A percentile compares a stretch with the other conserved stretches of the same genome.
These are phyloP conservation scores for Andrena fulva DNA, from an alignment of 2,888 invertebrate species.

Conservation along the genomic window DNA sequence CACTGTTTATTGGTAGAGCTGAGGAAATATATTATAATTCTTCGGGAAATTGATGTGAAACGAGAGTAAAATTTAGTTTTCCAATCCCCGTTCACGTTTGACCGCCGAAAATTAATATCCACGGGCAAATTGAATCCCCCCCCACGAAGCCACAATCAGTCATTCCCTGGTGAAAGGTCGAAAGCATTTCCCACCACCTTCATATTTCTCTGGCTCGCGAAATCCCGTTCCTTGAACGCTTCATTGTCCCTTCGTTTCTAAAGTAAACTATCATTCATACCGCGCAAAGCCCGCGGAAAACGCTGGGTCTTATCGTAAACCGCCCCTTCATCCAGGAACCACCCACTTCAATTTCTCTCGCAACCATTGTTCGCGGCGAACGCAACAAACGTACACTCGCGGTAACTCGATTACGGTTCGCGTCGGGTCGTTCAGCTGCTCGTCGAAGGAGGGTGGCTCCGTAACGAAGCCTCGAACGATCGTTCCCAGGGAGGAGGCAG, in stretches of 20 bases:
- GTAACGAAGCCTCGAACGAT: constrained; percentile 29
- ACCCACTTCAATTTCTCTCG: constrained; percentile 4
- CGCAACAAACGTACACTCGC: constrained; percentile 8
- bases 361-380: constrained; percentile 13
- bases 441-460: neutral
- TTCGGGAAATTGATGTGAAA: neutral
- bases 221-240: constrained; percentile 4
- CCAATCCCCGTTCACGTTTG: neutral
- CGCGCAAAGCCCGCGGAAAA: constrained; percentile 5
- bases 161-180: neutral
- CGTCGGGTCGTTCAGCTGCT: neutral
- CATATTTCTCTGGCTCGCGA: neutral
- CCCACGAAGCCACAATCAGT: neutral
- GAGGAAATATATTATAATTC: neutral
- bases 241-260: constrained; percentile 11
- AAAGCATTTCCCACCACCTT: neutral
- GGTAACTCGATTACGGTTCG: constrained; percentile 16
- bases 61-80: neutral
- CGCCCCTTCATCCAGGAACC: neutral
- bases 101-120: neutral
- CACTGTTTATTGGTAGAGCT: neutral
- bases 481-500: neutral
- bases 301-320: constrained; percentile 16
- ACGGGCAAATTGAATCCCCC: neutral
- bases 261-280: constrained; percentile 6